Evolutionary conservation across 1,140 invertebrate species (phyloP).

Genomic region (Lepidostoma basale): DNA sequence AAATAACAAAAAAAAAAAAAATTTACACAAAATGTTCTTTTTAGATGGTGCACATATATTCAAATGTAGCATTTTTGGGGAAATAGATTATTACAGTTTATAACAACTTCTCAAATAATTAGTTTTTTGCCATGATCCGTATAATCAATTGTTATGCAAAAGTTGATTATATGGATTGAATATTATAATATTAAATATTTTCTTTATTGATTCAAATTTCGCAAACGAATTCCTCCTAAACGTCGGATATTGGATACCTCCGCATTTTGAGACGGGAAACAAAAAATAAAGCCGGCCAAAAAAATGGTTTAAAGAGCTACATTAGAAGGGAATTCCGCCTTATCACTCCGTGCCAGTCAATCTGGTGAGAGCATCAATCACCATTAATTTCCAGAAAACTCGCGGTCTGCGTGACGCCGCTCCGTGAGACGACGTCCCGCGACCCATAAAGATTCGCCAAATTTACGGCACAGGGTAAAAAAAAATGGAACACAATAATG

Average conservation of each 20-base stretch:
- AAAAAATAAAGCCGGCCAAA: slow-evolving; percentile 2
- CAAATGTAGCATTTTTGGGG: no score
- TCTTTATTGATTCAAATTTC: no score
- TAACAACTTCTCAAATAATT: no score
- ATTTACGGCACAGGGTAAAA: neutral
- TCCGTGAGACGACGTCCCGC: slow-evolving; percentile 6
- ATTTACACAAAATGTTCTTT: no score
- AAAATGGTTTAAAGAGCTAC: slow-evolving; percentile 19
- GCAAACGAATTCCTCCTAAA: no score
- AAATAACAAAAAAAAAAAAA: no score
- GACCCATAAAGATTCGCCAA: slow-evolving; percentile 1
- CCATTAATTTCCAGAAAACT: slow-evolving; percentile 22
- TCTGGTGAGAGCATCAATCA: slow-evolving; percentile 15
- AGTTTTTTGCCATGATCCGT: no score
- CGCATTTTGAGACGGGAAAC: neutral
- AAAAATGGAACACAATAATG: neutral
- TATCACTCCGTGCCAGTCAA: slow-evolving; percentile 17
- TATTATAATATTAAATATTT: no score
- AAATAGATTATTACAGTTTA: no score
- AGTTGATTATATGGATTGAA: no score
- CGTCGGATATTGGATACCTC: neutral
- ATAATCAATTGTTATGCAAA: no score
- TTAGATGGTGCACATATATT: no score
- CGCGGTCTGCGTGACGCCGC: slow-evolving; percentile 16
- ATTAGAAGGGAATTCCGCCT: slow-evolving; percentile 16